Evolutionary conservation across 1,140 invertebrate species (phyloP), one percentile per base, ranked within the genome.

Genomic region (Drosophila lowei): DNA sequence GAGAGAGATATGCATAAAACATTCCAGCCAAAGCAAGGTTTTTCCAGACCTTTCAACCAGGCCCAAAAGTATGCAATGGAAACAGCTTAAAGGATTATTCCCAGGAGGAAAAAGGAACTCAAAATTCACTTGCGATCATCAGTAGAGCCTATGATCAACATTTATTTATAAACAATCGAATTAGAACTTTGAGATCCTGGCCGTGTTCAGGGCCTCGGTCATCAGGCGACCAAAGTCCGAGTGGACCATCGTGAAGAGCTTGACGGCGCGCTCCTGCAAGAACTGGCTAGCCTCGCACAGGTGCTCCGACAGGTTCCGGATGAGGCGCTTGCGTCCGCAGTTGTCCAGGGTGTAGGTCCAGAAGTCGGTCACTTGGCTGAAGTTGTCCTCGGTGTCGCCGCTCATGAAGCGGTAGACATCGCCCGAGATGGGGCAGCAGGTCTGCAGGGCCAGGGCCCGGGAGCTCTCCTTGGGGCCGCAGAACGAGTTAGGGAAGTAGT

Each of bases 401-500:
- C 94, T 94, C 74, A 98, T 96, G 90, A 95, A 96, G 42, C 97
- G 93, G 71, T 94, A 93, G 18, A 94, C 93, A 58, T 95, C 94
- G 0, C 95, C 95, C 13, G 76, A 90, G 7, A 93, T 62, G 6
- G 91, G 88, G 30, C 84, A 89, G 23, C 84, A 89, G 0, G 84
- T 89, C 7, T 79, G 78, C 38, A 89, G 59, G 0, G 65, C 72
- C 16, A 85, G 23, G 0, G 83, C 76, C 0, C 84, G 54, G 1
- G 84, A 23, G 41, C 84, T 77, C n/a, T 80, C 92, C 47, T 92
- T 79, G 3, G 96, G 95, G 0, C 96, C 97, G 56, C 90, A 91
- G 90, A 98, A 98, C 77, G 96, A 97, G 91, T 98, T 98, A 0
- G 97, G 97, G 92, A 93, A 97, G 81, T 98, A 98, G 90, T 97